A percentile compares a stretch with the other conserved stretches of the same genome.
phyloP scores from a whole-genome alignment of 2,888 invertebrate species.

The Anarsia innoxiella region DNA sequence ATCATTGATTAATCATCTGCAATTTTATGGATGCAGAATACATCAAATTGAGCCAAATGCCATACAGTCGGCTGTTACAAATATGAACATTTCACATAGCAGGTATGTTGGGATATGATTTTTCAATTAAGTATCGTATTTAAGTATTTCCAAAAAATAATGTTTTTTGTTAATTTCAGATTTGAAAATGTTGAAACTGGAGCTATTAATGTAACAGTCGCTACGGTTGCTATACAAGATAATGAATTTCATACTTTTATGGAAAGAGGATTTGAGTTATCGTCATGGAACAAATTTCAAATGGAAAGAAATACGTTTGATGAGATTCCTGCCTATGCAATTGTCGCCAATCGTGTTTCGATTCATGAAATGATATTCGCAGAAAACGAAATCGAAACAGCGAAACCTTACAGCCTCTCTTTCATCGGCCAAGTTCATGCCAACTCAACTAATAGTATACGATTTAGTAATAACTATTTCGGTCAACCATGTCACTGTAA shows the following conservation, averaged over 20 bases:
- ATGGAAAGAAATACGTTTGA: slow-evolving; percentile 80
- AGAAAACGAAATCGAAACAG: slow-evolving; percentile 58
- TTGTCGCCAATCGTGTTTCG: slow-evolving; percentile 59
- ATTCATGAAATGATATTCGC: slow-evolving; percentile 76
- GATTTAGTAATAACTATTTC: slow-evolving; percentile 78
- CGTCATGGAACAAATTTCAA: slow-evolving; percentile 78
- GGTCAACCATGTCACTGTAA: slow-evolving; percentile 78
- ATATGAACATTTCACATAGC: slow-evolving; percentile 78
- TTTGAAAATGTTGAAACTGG: slow-evolving; percentile 76
- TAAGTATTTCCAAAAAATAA: no score
- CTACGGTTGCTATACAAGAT: slow-evolving; percentile 73
- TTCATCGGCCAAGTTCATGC: slow-evolving; percentile 74
- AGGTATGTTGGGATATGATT: slow-evolving; percentile 55
- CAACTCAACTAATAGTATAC: slow-evolving; percentile 48
- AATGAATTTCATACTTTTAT: slow-evolving; percentile 77
- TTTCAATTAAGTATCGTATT: no score
- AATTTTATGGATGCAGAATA: slow-evolving; percentile 76
- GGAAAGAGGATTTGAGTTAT: slow-evolving; percentile 76
- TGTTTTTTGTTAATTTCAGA: slow-evolving; percentile 57
- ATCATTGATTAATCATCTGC: slow-evolving; percentile 77
- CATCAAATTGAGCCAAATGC: slow-evolving; percentile 74
- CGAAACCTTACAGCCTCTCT: slow-evolving; percentile 68
- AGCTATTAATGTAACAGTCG: slow-evolving; percentile 79
- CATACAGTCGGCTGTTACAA: slow-evolving; percentile 77
- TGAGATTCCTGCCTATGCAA: slow-evolving; percentile 70